Base-by-base conservation (phyloP, 2,888 invertebrate genomes). In the Lepeophtheirus nordmannii region DNA sequence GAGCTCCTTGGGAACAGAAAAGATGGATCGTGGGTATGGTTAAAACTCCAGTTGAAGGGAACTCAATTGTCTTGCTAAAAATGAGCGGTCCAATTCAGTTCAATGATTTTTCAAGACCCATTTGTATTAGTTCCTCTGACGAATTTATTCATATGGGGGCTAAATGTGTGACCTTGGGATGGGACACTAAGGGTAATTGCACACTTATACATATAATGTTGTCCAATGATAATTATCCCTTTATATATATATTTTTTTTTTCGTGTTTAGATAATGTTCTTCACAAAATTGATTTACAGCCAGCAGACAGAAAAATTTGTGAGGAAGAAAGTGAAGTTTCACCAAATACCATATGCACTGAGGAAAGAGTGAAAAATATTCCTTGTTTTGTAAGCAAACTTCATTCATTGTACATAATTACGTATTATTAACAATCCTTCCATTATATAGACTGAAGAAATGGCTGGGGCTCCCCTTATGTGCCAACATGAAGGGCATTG, bases 21-120 rank as follows among this genome's bases (percentile, higher is more conserved):
- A 60, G 72, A 23, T 67, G 72, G 10, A 70, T 73, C 20, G 82
- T 89, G 17, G 89, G 89, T 39, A 86, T 90, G 85, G 84, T 87
- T n/a, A 87, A 89, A 70, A 89, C 89, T 0, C 90, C 90, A 0
- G 87, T 90, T 0, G 89, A 89, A 75, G 90, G 90, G 30, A 89
- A 88, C 70, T 86, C 87, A 69, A 81, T 89, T 7, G 89, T 88
- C 0, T 75, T 90, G 66, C 81, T 89, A 56, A 85, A 88, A 69
- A 76, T 90, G 53, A 56, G 53, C 5, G 30, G 23, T 12, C 17
- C 46, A 12, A 40, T 64, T 14, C 56, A 56, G 12, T 64, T 64
- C 53, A 56, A 53, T 23, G 64, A 64, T 56, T 64, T 64, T 56
- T 53, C 64, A 17, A 20, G 64, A 1, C 64, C 64, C 9, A 64